Percentiles rank a stretch among this genome's conserved stretches.
phyloP scores from a whole-genome alignment of 1,140 invertebrate genomes.

The Platyscapa corneri region DNA sequence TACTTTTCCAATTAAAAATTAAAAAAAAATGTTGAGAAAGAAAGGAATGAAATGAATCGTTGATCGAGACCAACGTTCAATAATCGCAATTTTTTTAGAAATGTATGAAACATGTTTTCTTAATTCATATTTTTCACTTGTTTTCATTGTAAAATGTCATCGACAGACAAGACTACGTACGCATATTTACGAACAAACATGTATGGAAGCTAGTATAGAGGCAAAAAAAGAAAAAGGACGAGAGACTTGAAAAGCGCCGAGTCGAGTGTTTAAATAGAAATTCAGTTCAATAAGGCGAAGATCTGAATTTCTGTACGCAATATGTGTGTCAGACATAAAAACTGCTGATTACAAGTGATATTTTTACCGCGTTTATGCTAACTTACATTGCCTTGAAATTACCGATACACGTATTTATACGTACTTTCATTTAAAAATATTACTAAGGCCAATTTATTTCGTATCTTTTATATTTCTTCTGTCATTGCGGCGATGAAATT shows the following conservation, averaged over 20 bases:
- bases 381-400: not conserved
- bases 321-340: not conserved
- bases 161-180: not conserved
- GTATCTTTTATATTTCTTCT: not conserved
- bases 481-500: not conserved
- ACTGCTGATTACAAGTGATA: not conserved
- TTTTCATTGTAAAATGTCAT: not conserved
- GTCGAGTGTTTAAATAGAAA: constrained; percentile 9
- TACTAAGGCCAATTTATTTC: not conserved
- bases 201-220: not conserved
- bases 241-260: constrained; percentile 24
- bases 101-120: not conserved
- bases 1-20: constrained; percentile 17
- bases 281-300: not conserved
- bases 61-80: not conserved
- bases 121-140: constrained; percentile 10
- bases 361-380: not conserved
- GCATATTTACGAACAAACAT: not conserved
- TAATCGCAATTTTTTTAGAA: not conserved
- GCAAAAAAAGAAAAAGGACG: not conserved
- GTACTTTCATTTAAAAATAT: constrained; percentile 3
- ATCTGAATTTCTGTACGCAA: constrained; percentile 19
- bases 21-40: not conserved
- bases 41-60: not conserved
- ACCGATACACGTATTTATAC: not conserved